These are phyloP conservation scores for Pseudoatta argentina DNA, from an alignment of 1,140 invertebrate genomes.

Conservation along the genomic window DNA sequence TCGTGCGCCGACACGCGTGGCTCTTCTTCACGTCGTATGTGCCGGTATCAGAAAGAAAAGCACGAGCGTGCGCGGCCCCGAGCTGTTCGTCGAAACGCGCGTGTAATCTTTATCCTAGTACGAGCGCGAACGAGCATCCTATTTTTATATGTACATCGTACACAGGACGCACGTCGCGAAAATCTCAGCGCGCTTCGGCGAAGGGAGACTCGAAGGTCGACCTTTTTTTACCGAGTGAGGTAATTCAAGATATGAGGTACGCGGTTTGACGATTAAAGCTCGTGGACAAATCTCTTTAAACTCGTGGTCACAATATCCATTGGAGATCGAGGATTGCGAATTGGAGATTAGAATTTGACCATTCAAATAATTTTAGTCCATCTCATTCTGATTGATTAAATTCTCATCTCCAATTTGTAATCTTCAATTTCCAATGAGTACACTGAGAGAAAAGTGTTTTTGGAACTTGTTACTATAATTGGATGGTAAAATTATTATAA, in stretches of 20 bases:
- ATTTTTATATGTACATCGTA: constrained; percentile 61
- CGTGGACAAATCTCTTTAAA: neutral
- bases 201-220: constrained; percentile 42
- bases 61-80: constrained; percentile 41
- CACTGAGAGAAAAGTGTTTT: too few relatives aligned
- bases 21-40: neutral
- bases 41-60: constrained; percentile 33
- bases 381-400: too few relatives aligned
- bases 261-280: neutral
- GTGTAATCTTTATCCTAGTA: neutral
- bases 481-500: too few relatives aligned
- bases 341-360: too few relatives aligned
- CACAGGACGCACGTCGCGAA: constrained; percentile 8
- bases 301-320: too few relatives aligned
- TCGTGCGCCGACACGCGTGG: constrained; percentile 54
- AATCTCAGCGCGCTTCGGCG: constrained; percentile 38
- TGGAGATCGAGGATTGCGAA: too few relatives aligned
- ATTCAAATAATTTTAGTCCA: too few relatives aligned
- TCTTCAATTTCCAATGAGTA: too few relatives aligned
- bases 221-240: constrained; percentile 16
- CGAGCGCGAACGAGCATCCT: constrained; percentile 53
- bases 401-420: too few relatives aligned
- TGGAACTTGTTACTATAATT: too few relatives aligned
- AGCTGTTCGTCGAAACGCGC: constrained; percentile 26
- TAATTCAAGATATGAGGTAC: neutral